These are phyloP conservation scores for Melipona quadrifasciata DNA, from an alignment of 1,140 invertebrate genomes.

Conservation along the genomic window DNA sequence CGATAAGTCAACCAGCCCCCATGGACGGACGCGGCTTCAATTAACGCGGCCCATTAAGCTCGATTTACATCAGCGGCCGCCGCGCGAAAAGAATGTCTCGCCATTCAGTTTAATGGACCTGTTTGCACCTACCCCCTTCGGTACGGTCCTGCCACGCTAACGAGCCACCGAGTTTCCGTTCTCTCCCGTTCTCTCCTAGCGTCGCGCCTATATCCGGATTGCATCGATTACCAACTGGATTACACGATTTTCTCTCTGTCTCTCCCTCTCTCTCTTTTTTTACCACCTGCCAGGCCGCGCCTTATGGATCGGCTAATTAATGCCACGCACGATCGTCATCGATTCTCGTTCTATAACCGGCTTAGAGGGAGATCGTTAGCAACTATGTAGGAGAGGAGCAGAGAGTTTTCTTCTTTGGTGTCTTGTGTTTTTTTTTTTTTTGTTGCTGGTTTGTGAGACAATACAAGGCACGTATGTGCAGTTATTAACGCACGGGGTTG, in stretches of 20 bases:
- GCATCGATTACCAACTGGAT: slow-evolving; percentile 34
- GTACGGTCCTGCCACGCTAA: slow-evolving; percentile 52
- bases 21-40: slow-evolving; percentile 56
- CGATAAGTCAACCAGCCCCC: slow-evolving; percentile 60
- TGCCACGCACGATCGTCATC: not conserved
- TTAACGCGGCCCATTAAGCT: slow-evolving; percentile 67
- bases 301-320: slow-evolving; percentile 28
- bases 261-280: not conserved
- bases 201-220: slow-evolving; percentile 26
- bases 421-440: not conserved
- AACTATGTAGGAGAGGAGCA: not conserved
- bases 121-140: slow-evolving; percentile 65
- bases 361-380: not conserved
- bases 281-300: not conserved
- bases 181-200: slow-evolving; percentile 1
- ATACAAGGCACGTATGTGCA: not conserved
- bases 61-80: slow-evolving; percentile 65
- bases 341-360: not conserved
- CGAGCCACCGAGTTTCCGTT: slow-evolving; percentile 30
- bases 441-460: not conserved
- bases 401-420: not conserved
- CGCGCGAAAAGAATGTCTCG: slow-evolving; percentile 66
- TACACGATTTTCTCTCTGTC: not conserved
- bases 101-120: slow-evolving; percentile 66
- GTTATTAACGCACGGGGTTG: not conserved